Percentiles rank a stretch among this genome's conserved stretches.
phyloP scores from a whole-genome alignment of 2,888 invertebrate species.

The Auanema sp. region DNA sequence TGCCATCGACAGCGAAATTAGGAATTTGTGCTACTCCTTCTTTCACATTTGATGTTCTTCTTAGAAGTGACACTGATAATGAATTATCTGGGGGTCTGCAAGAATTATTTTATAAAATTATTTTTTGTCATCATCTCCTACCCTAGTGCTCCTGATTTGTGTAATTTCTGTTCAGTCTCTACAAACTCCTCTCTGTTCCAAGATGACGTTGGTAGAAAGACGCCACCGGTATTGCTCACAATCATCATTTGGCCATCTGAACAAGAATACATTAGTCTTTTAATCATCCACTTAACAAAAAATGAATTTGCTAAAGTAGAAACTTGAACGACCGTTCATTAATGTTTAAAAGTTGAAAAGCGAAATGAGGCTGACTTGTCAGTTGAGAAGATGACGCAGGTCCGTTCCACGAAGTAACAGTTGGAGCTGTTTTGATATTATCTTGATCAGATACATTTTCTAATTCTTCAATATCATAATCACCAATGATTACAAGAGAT shows the following conservation, averaged over 20 bases:
- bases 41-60: no score
- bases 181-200: slow-evolving; percentile 7
- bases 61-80: no score
- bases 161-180: neutral
- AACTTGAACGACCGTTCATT: neutral
- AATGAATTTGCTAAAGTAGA: no score
- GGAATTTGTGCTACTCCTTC: no score
- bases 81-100: no score
- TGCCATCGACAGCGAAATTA: slow-evolving; percentile 7
- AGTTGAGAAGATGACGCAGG: neutral
- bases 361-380: neutral
- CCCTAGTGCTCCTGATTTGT: no score
- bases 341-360: slow-evolving; percentile 2
- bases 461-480: slow-evolving; percentile 38
- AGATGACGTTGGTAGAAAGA: slow-evolving; percentile 11
- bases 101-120: no score
- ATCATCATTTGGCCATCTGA: slow-evolving; percentile 1
- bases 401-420: slow-evolving; percentile 4
- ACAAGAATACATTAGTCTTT: neutral
- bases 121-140: no score
- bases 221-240: slow-evolving; percentile 12
- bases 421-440: slow-evolving; percentile 11
- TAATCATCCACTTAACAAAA: no score
- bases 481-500: slow-evolving; percentile 41
- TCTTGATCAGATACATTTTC: slow-evolving; percentile 13